Evolutionary conservation across 1,140 invertebrate species (phyloP).

Genomic region (Magallana angulata): DNA sequence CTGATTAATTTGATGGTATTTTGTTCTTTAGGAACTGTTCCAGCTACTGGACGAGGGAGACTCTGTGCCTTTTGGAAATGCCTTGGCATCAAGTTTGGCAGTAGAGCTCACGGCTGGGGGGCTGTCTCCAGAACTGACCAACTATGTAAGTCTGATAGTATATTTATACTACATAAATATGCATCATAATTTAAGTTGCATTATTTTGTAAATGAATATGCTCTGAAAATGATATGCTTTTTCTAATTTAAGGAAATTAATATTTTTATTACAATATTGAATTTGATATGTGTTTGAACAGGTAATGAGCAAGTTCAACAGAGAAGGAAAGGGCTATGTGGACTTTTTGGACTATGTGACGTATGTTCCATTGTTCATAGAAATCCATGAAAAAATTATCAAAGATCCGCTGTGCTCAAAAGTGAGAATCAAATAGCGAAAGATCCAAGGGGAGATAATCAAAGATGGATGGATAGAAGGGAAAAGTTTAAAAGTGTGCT

Average conservation of each 20-base stretch:
- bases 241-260: too few species aligned
- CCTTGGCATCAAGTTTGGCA: conserved; percentile 69
- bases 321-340: conserved; percentile 73
- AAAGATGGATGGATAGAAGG: too few species aligned
- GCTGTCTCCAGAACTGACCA: conserved; percentile 74
- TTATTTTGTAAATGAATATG: too few species aligned
- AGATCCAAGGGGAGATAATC: too few species aligned
- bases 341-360: conserved; percentile 79
- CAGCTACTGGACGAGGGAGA: conserved; percentile 71
- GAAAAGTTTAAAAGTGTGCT: too few species aligned
- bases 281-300: conserved; percentile 54
- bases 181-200: too few species aligned
- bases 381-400: conserved; percentile 77
- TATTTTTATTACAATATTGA: too few species aligned
- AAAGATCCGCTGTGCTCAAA: conserved; percentile 68
- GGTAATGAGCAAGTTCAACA: conserved; percentile 78
- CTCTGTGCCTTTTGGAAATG: conserved; percentile 67
- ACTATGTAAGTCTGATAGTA: conserved; percentile 68
- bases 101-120: conserved; percentile 78
- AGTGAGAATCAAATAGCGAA: not conserved
- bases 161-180: too few species aligned
- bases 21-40: conserved; percentile 75
- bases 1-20: not conserved
- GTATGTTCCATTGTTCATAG: conserved; percentile 78
- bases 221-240: too few species aligned